These are phyloP conservation scores for Rhynchonycteris naso DNA, from an alignment of 2,797 vertebrate genomes.

Conservation along the genomic window DNA sequence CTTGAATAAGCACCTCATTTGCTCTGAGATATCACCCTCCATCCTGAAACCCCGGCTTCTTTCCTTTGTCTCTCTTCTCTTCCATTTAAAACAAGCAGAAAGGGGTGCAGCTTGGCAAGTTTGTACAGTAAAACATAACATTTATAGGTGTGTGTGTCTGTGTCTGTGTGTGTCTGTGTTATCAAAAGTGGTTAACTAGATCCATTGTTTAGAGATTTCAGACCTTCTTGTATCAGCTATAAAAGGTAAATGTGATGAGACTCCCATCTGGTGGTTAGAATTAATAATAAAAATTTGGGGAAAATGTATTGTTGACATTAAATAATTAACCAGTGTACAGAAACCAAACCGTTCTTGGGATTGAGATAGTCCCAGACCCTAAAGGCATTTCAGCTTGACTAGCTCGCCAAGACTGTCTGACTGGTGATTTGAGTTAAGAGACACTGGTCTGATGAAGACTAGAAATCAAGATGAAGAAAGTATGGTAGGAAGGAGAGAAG, in stretches of 20 bases:
- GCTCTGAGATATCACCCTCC: background rate
- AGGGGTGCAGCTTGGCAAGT: background rate
- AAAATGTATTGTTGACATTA: background rate
- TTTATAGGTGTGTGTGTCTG: background rate
- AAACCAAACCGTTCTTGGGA: background rate
- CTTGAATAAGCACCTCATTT: background rate
- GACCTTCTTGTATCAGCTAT: background rate
- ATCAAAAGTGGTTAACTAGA: background rate
- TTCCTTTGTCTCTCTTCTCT: background rate
- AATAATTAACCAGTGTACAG: background rate
- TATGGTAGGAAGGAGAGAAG: background rate
- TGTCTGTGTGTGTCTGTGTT: background rate
- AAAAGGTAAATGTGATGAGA: slow-evolving; percentile 53
- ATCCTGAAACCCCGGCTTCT: background rate
- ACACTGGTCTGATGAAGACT: background rate
- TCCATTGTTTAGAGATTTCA: background rate
- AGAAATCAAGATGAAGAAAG: background rate
- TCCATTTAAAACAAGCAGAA: background rate
- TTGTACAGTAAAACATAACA: background rate
- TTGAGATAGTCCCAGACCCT: background rate
- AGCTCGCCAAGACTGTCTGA: background rate
- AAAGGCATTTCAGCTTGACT: background rate
- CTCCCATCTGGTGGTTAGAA: slow-evolving; percentile 70
- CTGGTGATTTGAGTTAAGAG: background rate
- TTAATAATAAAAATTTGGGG: background rate